Evolutionary conservation across 2,888 invertebrate genomes (phyloP).

Genomic region (Hartigia nigra): DNA sequence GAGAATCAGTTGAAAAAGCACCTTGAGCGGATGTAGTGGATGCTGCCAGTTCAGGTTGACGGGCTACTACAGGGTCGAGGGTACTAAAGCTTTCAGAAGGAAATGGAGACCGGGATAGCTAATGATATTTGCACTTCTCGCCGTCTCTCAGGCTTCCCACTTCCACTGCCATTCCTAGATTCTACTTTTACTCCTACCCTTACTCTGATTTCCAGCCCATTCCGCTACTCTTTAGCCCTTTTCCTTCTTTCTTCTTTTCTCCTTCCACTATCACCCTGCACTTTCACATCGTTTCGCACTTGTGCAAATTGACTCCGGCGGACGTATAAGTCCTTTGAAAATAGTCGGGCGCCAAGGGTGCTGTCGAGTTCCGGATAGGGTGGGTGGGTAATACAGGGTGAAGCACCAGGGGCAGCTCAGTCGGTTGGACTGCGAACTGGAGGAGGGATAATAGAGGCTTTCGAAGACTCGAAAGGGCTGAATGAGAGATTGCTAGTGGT

Average conservation of each 20-base stretch:
- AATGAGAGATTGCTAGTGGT: background rate
- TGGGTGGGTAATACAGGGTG: background rate
- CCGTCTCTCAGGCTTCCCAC: background rate
- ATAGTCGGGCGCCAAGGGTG: slow-evolving; percentile 7
- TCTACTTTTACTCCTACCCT: background rate
- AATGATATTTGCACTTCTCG: slow-evolving; percentile 24
- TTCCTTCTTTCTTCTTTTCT: background rate
- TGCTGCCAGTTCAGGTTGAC: background rate
- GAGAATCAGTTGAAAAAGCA: background rate
- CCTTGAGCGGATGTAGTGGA: background rate
- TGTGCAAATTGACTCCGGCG: slow-evolving; percentile 27
- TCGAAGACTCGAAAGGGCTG: slow-evolving; percentile 1
- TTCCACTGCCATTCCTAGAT: background rate
- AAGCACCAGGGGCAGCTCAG: background rate
- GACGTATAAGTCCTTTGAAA: slow-evolving; percentile 24
- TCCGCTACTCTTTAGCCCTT: background rate
- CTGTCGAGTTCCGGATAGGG: background rate
- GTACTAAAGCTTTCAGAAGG: slow-evolving; percentile 11
- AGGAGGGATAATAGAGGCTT: background rate
- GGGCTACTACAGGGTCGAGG: background rate
- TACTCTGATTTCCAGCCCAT: background rate
- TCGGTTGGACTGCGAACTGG: background rate
- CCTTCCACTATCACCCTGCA: slow-evolving; percentile 1
- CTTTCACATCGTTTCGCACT: slow-evolving; percentile 24
- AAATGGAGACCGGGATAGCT: slow-evolving; percentile 17